A percentile compares a stretch with the other conserved stretches of the same genome.
Evolutionary conservation across 2,113 vertebrate genomes (phyloP).

Genomic region (Nestor notabilis): DNA sequence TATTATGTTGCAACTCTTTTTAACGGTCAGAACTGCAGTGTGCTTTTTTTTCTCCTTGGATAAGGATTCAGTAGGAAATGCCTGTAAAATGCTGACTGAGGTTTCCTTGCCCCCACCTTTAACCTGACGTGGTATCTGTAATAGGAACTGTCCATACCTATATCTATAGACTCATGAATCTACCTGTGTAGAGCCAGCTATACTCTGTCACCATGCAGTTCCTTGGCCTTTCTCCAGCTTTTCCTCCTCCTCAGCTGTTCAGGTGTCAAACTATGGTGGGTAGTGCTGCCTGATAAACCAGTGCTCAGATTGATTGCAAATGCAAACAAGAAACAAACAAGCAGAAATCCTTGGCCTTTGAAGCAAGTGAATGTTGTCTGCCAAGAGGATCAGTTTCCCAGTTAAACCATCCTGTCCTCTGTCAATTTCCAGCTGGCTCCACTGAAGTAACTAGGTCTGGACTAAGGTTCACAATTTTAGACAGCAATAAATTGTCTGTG

Average conservation of each 20-base stretch:
- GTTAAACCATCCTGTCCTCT: neutral
- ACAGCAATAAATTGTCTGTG: neutral
- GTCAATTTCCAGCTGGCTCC: neutral
- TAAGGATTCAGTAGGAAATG: neutral
- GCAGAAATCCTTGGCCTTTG: neutral
- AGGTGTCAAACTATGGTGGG: fast-evolving
- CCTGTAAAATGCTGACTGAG: neutral
- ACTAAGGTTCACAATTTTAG: neutral
- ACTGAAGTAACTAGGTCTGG: neutral
- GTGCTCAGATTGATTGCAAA: neutral
- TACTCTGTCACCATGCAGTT: neutral
- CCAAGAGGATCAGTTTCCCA: neutral
- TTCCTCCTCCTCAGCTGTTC: neutral
- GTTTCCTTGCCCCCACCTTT: neutral
- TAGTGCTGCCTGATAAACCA: neutral
- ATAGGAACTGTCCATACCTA: neutral
- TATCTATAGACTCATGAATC: neutral
- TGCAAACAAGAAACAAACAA: neutral
- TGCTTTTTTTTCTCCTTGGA: neutral
- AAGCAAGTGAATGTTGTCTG: neutral
- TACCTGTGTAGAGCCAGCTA: neutral
- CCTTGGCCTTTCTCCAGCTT: neutral
- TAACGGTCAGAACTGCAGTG: neutral
- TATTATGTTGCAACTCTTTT: neutral
- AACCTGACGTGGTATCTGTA: neutral